Evolutionary conservation across 2,113 vertebrate species (phyloP).

Genomic region (Tichodroma muraria): DNA sequence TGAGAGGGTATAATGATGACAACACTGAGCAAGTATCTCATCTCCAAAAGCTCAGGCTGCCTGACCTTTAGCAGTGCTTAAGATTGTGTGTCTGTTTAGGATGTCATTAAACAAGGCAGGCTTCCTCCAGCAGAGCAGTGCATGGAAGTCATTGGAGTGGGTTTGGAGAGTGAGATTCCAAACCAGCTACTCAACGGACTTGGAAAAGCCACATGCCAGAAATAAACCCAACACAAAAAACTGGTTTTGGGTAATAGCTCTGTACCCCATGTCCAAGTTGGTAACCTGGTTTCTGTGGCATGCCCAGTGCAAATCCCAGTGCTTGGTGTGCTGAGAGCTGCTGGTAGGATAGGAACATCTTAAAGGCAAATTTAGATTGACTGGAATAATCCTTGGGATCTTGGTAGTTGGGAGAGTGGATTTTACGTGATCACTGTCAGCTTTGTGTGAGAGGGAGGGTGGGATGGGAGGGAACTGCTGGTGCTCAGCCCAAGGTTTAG

Average conservation of each 20-base stretch:
- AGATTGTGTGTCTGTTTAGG: slow-evolving; percentile 20
- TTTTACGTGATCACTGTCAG: neutral
- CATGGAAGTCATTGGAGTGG: neutral
- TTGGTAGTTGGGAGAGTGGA: neutral
- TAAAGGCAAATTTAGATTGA: neutral
- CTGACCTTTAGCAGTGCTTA: slow-evolving; percentile 3
- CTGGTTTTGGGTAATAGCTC: neutral
- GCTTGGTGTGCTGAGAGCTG: neutral
- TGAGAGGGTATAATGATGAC: neutral
- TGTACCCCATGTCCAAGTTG: accelerated
- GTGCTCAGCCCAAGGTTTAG: neutral
- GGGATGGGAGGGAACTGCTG: neutral
- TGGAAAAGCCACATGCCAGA: neutral
- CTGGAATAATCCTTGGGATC: neutral
- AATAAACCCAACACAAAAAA: neutral
- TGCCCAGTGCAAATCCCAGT: neutral
- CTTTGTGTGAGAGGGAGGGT: neutral
- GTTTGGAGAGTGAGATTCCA: neutral
- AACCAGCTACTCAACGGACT: neutral
- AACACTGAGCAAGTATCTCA: neutral
- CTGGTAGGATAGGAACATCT: neutral
- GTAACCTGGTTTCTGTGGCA: neutral
- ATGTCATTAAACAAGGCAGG: slow-evolving; percentile 18
- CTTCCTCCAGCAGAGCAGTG: neutral
- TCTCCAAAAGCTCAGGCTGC: neutral